Evolutionary conservation across 2,113 vertebrate genomes (phyloP).

Genomic region (Thryonomys swinderianus): DNA sequence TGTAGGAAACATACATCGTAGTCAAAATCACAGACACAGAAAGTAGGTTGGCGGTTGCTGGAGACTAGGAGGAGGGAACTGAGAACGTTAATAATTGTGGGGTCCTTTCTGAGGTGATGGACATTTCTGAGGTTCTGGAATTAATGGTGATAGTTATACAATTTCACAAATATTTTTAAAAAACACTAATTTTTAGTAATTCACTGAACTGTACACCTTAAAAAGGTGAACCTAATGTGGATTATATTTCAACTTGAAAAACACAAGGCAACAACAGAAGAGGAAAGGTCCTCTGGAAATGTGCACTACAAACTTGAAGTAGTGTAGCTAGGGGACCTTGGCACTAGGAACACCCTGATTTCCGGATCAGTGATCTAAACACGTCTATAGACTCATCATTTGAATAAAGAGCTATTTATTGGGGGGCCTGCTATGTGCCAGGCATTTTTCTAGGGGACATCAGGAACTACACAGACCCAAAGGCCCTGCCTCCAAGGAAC

Average conservation of each 20-base stretch:
- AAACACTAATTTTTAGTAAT: neutral
- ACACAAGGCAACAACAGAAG: neutral
- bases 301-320: neutral
- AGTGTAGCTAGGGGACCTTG: neutral
- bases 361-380: neutral
- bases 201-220: neutral
- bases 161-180: neutral
- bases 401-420: neutral
- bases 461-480: neutral
- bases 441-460: neutral
- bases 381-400: neutral
- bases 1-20: neutral
- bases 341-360: neutral
- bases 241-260: neutral
- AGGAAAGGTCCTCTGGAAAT: neutral
- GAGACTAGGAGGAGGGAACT: neutral
- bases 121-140: neutral
- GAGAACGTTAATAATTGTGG: neutral
- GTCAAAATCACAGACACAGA: neutral
- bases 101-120: neutral
- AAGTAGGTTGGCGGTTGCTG: neutral
- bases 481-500: neutral
- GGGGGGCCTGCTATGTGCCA: neutral
- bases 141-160: neutral
- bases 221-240: neutral